Conservation (phyloP, 1,140 invertebrate species). For the Tetragonula clypearis region DNA sequence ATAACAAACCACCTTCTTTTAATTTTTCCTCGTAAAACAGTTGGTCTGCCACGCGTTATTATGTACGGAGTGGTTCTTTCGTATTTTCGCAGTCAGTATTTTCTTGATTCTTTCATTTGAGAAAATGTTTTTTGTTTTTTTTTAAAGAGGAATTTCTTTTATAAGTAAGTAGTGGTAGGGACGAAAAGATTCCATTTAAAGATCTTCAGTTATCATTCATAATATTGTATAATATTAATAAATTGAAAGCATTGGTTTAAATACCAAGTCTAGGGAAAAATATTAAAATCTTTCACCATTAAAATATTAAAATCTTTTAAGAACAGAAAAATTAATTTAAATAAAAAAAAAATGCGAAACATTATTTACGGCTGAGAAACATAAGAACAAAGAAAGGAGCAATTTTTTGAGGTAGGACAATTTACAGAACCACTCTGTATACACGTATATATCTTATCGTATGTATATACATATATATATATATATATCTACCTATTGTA, state of each 20-base stretch:
- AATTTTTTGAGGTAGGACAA: constrained; percentile 1
- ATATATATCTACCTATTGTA: constrained; percentile 62
- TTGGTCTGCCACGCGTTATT: constrained; percentile 77
- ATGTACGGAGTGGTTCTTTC: constrained; percentile 56
- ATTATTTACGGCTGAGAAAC: too few species aligned
- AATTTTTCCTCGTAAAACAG: constrained; percentile 76
- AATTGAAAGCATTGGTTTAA: not conserved
- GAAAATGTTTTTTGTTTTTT: not conserved
- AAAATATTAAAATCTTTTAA: not conserved
- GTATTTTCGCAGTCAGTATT: not conserved
- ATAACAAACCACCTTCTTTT: constrained; percentile 75
- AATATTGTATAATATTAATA: not conserved
- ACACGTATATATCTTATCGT: constrained; percentile 56
- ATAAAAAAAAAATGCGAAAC: not conserved
- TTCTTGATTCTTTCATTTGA: not conserved
- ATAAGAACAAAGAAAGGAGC: not conserved
- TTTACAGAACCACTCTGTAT: constrained; percentile 46
- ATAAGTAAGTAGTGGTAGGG: not conserved
- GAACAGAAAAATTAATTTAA: not conserved
- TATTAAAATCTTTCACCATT: not conserved
- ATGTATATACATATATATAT: constrained; percentile 48
- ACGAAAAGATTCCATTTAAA: not conserved
- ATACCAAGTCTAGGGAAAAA: not conserved
- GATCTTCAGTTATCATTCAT: not conserved
- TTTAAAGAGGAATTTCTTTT: not conserved